These are phyloP conservation scores for Phortica variegata DNA, from an alignment of 1,140 invertebrate species.

Conservation along the genomic window DNA sequence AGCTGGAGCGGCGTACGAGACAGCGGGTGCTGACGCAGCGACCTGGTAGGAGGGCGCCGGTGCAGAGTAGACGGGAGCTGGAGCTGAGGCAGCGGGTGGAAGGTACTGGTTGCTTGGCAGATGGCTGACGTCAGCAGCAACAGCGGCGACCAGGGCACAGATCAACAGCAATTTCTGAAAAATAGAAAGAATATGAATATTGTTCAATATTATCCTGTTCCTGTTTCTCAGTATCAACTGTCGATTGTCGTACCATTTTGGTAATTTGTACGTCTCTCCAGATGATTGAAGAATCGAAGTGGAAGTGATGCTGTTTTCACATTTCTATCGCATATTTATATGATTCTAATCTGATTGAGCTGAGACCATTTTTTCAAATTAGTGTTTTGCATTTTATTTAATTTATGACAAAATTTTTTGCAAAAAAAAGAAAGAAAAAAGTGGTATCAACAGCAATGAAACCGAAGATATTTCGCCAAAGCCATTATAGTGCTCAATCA, in stretches of 20 bases:
- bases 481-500: conserved; percentile 49
- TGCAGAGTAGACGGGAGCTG: conserved; percentile 20
- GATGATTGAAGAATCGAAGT: conserved; percentile 42
- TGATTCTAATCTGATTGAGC: conserved; percentile 36
- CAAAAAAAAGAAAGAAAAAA: conserved; percentile 26
- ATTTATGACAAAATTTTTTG: conserved; percentile 39
- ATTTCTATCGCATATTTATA: conserved; percentile 42
- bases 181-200: conserved; percentile 1
- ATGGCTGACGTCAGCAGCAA: conserved; percentile 45
- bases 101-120: conserved; percentile 43
- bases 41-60: conserved; percentile 19
- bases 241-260: conserved; percentile 39
- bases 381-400: conserved; percentile 40
- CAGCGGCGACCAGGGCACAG: conserved; percentile 42
- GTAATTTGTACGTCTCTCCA: conserved; percentile 38
- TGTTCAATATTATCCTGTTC: conserved; percentile 8
- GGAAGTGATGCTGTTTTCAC: conserved; percentile 41
- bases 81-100: conserved; percentile 26
- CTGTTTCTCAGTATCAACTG: neutral
- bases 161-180: conserved; percentile 47
- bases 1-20: conserved; percentile 17
- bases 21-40: conserved; percentile 33
- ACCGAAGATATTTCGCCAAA: neutral
- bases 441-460: too few relatives aligned
- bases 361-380: conserved; percentile 29